Evolutionary conservation across 2,113 vertebrate genomes (phyloP).

Genomic region (Laterallus jamaicensis): DNA sequence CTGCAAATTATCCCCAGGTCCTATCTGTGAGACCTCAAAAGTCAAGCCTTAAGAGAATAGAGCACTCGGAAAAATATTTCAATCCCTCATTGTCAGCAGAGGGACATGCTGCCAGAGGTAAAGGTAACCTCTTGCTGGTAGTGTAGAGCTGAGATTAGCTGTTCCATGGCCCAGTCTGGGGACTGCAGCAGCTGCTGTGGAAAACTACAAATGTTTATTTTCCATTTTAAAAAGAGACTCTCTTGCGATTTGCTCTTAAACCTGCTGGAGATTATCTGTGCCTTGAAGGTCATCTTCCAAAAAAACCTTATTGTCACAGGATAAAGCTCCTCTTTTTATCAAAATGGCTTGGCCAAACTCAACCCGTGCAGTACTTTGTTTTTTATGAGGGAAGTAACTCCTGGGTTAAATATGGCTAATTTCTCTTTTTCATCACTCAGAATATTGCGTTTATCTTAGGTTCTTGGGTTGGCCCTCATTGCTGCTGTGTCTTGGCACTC

Average conservation of each 20-base stretch:
- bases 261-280: neutral
- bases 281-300: neutral
- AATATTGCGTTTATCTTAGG: neutral
- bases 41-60: neutral
- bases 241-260: neutral
- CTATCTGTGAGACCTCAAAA: neutral
- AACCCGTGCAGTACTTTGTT: neutral
- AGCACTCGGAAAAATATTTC: neutral
- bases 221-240: neutral
- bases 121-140: neutral
- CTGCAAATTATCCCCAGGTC: neutral
- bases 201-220: neutral
- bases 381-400: neutral
- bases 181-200: neutral
- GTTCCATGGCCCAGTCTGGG: neutral
- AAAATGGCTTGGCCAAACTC: neutral
- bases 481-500: neutral
- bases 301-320: neutral
- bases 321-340: neutral
- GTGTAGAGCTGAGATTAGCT: neutral
- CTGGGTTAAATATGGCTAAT: neutral
- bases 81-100: neutral
- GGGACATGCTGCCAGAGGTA: neutral
- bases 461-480: neutral
- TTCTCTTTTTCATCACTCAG: neutral